phyloP scores from a whole-genome alignment of 2,797 vertebrate genomes.

The Spinus pinus region DNA sequence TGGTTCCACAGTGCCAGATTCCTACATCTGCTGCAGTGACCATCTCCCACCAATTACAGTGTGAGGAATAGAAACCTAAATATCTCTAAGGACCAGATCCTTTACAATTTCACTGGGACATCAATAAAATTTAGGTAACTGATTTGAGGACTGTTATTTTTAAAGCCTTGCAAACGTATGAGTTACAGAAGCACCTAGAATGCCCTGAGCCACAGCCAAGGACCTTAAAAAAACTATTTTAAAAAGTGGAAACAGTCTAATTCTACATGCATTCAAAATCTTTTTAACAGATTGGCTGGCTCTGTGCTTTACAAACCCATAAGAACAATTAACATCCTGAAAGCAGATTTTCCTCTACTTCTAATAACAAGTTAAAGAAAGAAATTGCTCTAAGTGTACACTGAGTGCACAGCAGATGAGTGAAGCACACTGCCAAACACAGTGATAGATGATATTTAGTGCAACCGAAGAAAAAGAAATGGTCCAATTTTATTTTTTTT shows the following conservation, averaged over 20 bases:
- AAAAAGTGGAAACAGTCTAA: background rate
- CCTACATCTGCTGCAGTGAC: background rate
- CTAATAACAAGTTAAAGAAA: background rate
- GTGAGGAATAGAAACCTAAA: background rate
- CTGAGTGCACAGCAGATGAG: background rate
- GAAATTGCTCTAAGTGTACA: background rate
- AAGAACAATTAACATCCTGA: background rate
- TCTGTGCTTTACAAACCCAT: background rate
- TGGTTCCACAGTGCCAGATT: background rate
- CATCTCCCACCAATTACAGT: background rate
- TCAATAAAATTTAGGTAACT: background rate
- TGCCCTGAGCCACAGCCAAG: background rate
- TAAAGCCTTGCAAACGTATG: accelerated
- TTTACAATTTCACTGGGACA: background rate
- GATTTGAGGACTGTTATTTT: background rate
- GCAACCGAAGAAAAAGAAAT: background rate
- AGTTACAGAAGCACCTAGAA: background rate
- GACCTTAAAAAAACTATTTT: background rate
- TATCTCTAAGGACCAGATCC: background rate
- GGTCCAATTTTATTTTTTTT: background rate
- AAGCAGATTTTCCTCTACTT: background rate
- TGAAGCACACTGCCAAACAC: background rate
- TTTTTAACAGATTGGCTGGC: background rate
- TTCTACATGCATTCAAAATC: background rate
- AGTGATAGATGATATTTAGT: background rate